Percentiles rank a stretch among this genome's conserved stretches.
These are phyloP conservation scores for Ctenopoma kingsleyae DNA, from an alignment of 2,797 vertebrate genomes.

Conservation along the genomic window DNA sequence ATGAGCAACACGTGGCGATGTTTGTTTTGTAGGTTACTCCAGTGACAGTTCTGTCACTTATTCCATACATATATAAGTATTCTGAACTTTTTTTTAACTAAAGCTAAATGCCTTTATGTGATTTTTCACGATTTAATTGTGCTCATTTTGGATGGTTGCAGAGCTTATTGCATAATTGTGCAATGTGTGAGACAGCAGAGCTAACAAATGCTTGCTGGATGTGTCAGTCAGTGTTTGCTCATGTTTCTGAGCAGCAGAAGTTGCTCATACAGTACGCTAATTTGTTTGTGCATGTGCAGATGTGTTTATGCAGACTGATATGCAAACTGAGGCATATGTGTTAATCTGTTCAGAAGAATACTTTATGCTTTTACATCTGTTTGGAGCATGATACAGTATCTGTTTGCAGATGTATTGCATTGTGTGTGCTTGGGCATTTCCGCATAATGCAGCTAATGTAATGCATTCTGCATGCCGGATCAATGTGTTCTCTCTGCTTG, in stretches of 20 bases:
- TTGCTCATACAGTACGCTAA: constrained; percentile 38
- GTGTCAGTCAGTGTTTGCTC: constrained; percentile 46
- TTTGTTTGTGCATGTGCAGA: constrained; percentile 51
- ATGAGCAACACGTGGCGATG: not conserved
- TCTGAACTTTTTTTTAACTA: constrained; percentile 14
- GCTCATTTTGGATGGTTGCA: constrained; percentile 28
- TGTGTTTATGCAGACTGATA: constrained; percentile 42
- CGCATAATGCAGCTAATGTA: constrained; percentile 19
- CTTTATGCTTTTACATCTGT: constrained; percentile 61
- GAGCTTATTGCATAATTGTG: constrained; percentile 24
- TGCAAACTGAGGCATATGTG: constrained; percentile 57
- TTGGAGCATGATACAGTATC: constrained; percentile 38
- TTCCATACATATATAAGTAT: not conserved
- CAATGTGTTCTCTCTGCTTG: constrained; percentile 23
- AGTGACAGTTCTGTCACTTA: not conserved
- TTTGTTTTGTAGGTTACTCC: not conserved
- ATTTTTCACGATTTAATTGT: constrained; percentile 15
- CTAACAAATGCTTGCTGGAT: constrained; percentile 36
- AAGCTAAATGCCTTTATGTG: constrained; percentile 27
- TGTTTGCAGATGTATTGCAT: constrained; percentile 31
- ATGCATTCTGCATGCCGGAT: constrained; percentile 30
- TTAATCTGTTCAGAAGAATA: constrained; percentile 51
- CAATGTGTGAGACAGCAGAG: constrained; percentile 13
- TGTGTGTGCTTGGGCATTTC: constrained; percentile 32
- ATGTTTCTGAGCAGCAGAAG: constrained; percentile 40